Conservation (phyloP, 2,888 invertebrate genomes). For the Periphyllus acericola region DNA sequence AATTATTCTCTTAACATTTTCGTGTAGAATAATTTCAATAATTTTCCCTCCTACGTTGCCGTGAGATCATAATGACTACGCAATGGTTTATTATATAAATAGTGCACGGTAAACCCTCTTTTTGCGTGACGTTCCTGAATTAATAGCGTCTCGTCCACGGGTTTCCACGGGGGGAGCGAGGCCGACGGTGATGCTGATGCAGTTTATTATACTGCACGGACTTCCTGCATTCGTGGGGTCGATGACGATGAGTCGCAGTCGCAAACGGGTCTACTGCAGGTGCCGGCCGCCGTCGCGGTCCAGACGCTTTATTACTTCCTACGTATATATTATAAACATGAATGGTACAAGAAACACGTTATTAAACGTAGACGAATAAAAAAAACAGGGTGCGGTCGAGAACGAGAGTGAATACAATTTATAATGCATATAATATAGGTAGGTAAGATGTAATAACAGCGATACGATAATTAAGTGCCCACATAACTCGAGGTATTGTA, state of each 20-base stretch:
- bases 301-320: conserved; percentile 2
- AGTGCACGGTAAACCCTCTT: too few species aligned
- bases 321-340: neutral
- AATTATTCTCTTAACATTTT: too few species aligned
- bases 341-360: neutral
- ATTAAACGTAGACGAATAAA: neutral
- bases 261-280: neutral
- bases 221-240: neutral
- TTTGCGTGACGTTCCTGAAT: neutral
- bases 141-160: neutral
- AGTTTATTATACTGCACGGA: neutral
- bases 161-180: neutral
- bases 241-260: neutral
- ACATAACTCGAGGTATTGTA: neutral
- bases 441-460: neutral
- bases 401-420: conserved; percentile 22
- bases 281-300: neutral
- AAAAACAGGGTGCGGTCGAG: conserved; percentile 9
- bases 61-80: too few species aligned
- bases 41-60: too few species aligned
- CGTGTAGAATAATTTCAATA: too few species aligned
- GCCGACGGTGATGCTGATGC: too few species aligned
- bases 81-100: too few species aligned
- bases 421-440: neutral
- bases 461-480: conserved; percentile 1